phyloP scores from a whole-genome alignment of 2,113 vertebrate species.

The Myrmecophaga tridactyla region DNA sequence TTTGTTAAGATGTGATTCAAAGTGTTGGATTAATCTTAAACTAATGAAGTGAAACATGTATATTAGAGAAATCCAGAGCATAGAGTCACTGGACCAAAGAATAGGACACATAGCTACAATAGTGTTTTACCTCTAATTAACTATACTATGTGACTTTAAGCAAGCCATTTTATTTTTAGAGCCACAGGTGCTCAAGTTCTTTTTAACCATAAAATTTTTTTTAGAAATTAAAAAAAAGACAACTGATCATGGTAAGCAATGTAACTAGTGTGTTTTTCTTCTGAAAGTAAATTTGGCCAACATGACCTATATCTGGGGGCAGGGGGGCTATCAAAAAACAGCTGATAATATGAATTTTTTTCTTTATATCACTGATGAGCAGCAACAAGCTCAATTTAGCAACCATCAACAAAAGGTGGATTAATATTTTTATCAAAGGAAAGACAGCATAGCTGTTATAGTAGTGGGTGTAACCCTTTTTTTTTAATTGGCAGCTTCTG shows the following conservation, averaged over 20 bases:
- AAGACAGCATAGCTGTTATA: neutral
- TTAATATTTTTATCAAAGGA: neutral
- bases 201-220: neutral
- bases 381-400: neutral
- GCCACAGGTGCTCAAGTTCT: neutral
- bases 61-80: neutral
- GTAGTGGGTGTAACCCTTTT: neutral
- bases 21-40: constrained; percentile 29
- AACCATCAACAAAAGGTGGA: neutral
- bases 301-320: neutral
- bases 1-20: neutral
- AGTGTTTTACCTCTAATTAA: neutral
- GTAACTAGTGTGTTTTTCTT: neutral
- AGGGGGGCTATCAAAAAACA: neutral
- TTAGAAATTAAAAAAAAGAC: neutral
- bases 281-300: neutral
- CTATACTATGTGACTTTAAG: neutral
- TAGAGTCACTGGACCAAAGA: neutral
- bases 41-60: neutral
- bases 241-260: neutral
- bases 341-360: neutral
- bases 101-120: neutral
- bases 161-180: constrained; percentile 20
- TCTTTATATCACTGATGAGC: neutral
- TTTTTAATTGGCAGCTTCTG: neutral